These are phyloP conservation scores for Knipowitschia caucasica DNA, from an alignment of 2,797 vertebrate genomes.

Conservation along the genomic window DNA sequence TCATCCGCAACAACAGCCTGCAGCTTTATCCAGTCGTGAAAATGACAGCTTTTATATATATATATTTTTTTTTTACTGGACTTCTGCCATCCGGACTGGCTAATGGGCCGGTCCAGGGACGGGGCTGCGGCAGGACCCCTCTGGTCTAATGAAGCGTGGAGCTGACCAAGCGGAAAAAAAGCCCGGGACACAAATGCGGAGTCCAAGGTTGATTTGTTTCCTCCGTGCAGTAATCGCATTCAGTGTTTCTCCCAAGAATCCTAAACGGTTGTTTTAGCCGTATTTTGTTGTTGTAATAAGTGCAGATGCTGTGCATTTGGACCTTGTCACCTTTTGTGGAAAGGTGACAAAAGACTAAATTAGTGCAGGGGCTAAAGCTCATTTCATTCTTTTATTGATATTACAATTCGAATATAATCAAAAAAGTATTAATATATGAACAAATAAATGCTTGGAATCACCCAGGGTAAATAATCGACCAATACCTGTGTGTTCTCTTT, in stretches of 20 bases:
- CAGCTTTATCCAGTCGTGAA: not conserved
- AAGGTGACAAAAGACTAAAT: too few species aligned
- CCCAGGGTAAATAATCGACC: too few species aligned
- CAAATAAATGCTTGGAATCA: too few species aligned
- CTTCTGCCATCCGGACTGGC: conserved; percentile 4
- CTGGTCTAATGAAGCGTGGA: conserved; percentile 8
- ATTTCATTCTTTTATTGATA: too few species aligned
- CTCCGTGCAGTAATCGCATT: not conserved
- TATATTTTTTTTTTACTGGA: conserved; percentile 1
- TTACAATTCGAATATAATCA: too few species aligned
- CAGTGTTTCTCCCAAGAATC: not conserved
- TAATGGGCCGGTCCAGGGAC: conserved; percentile 16
- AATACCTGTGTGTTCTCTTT: too few species aligned
- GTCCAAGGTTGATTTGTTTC: conserved; percentile 3
- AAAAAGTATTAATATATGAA: too few species aligned
- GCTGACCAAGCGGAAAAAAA: conserved; percentile 15
- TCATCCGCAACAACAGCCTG: not conserved
- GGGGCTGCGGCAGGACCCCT: not conserved
- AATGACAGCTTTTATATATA: too few species aligned
- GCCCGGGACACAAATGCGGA: conserved; percentile 3
- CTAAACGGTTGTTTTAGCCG: not conserved
- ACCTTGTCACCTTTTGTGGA: too few species aligned
- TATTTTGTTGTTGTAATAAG: too few species aligned
- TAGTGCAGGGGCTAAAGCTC: too few species aligned
- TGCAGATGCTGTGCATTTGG: too few species aligned